Base-by-base conservation (phyloP, 2,797 vertebrate genomes). In the Microctenopoma stevenorrisi region DNA sequence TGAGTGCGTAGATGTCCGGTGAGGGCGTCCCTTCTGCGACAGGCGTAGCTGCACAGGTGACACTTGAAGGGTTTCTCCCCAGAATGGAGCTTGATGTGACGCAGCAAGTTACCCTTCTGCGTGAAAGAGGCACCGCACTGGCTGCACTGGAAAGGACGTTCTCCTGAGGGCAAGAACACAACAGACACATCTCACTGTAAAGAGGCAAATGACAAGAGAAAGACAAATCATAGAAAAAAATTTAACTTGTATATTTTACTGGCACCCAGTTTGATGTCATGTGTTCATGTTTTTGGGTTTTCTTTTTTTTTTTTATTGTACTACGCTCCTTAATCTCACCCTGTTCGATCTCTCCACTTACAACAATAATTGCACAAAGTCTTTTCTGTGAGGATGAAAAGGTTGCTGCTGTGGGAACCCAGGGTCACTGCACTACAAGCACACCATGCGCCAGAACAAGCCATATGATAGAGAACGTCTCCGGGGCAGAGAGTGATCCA, bases 61-160 rank as follows among this genome's bases (percentile, higher is more conserved):
- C 98, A 99, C 87, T 99, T 99, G 93, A 99, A 99, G 77, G 98
- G 98, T 86, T 99, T 99, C 90, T 99, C 98, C 38, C 98, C 98
- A 0, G 98, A 99, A 77, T 99, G 98, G 60, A 99, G 93, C 93
- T 99, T 99, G 86, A 99, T 99, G 90, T 99, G 98, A 33, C 98
- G 95, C 59, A 99, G 96, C 66, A 99, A 94, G 92, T 99, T 99
- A 51, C 98, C 98, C 84, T 99, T 99, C 92, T 99, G 98, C 18
- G 98, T 99, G 84, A 99, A 99, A 33, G 98, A 99, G 70, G 98
- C 98, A 7, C 98, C 98, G 0, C 98, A 99, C 93, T 99, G 98
- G 91, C 88, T 99, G 88, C 98, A 99, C 85, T 99, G 98, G 94
- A 99, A 99, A 7, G 98, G 98, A 35, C 98, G 95, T 82, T 99